Evolutionary conservation across 1,140 invertebrate genomes (phyloP), one percentile per base, ranked within the genome.

Genomic region (Calosoma granatense): DNA sequence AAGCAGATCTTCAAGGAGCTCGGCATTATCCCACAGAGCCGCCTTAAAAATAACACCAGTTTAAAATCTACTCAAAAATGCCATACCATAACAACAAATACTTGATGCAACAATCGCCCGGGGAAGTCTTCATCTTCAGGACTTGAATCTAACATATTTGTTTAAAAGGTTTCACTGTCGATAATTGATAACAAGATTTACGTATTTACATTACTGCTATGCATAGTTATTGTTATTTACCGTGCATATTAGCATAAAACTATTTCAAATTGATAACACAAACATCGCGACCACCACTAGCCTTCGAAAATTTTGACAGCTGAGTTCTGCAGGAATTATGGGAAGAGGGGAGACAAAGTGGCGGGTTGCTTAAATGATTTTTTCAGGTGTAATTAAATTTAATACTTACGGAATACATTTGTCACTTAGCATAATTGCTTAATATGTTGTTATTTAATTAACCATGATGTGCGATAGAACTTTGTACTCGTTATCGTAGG

Each of bases 1-100:
- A 1, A 96, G 64, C 23, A 96, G 72, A 73, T 94, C 92, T 68
- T 86, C 82, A 21, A 94, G 73, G 1, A 95, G 76, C 65, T 94
- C 92, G 11, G 85, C 82, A 69, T 94, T 94, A 71, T 94, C 90
- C 89, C 90, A 96, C 19, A 95, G 70, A 2, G 91, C 90, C 15
- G 90, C 90, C 81, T 91, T 64, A 22, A 63, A 64, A 67, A 65
- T 60, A 59, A 57, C 22, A n/a, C n/a, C n/a, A n/a, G n/a, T n/a
- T n/a, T n/a, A n/a, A n/a, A 52, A 47, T 26, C 23, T 56, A 20
- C 12, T 14, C 52, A 52, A 23, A 23, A 54, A 57, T 21, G n/a
- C n/a, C 1, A 55, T n/a, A 47, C 53, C 47, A 55, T 62, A 30
- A 53, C n/a, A 61, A 53, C 2, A 57, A 53, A 22, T 71, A 85